A percentile compares a stretch with the other conserved stretches of the same genome.
These are phyloP conservation scores for Episyrphus balteatus DNA, from an alignment of 1,140 invertebrate genomes.

Conservation along the genomic window DNA sequence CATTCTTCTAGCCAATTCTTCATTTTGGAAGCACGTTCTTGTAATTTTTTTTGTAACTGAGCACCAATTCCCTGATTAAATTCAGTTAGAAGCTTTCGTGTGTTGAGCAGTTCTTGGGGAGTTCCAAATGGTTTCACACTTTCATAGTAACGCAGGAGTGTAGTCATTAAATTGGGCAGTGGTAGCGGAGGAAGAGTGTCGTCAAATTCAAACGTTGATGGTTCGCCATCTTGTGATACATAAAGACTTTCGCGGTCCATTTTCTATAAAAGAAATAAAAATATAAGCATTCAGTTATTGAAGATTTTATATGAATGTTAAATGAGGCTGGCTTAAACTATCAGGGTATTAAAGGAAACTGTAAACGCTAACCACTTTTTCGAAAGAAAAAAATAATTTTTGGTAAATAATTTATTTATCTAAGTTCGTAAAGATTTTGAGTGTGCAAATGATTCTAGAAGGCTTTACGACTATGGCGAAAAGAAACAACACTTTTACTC, in stretches of 20 bases:
- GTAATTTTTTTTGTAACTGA: conserved; percentile 54
- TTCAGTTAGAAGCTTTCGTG: conserved; percentile 40
- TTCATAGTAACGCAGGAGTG: conserved; percentile 51
- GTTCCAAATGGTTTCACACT: conserved; percentile 47
- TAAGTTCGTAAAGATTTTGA: no score
- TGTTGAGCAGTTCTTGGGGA: conserved; percentile 39
- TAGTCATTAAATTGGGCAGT: conserved; percentile 52
- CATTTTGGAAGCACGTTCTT: conserved; percentile 38
- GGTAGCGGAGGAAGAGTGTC: conserved; percentile 48
- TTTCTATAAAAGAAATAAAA: not conserved
- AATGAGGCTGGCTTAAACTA: no score
- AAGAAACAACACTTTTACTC: no score
- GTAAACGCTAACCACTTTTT: no score
- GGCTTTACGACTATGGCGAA: no score
- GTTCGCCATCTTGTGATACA: conserved; percentile 19
- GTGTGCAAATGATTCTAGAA: no score
- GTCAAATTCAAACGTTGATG: conserved; percentile 31
- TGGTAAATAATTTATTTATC: no score
- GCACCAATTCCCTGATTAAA: conserved; percentile 46
- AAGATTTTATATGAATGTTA: no score
- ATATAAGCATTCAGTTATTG: no score
- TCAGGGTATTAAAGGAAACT: no score
- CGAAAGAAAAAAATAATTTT: no score
- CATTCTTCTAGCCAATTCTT: conserved; percentile 44
- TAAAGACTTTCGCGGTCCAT: conserved; percentile 31